Base-by-base conservation (phyloP, 2,888 invertebrate species). In the Sinopyrophorus schimmeli region DNA sequence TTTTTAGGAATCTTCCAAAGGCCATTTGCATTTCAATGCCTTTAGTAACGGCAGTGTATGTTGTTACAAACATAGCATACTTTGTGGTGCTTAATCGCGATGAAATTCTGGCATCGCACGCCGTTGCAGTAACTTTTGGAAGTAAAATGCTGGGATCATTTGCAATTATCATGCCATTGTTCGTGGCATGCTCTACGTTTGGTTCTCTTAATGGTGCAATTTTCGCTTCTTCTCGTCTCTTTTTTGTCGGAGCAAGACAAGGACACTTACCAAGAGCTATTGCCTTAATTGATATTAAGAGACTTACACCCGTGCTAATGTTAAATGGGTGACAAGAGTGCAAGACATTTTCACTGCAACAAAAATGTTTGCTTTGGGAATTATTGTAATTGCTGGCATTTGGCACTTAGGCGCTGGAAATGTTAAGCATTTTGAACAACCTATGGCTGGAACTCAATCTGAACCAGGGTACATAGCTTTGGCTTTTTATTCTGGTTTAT, bases 161-260 rank as follows among this genome's bases (percentile, higher is more conserved):
- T 80, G 80, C 91, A 0, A 95, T 94, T 88, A 81, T 89, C 26
- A 96, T 97, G 90, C 95, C 97, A 0, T 76, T 97, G 34, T 96
- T 96, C 69, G 97, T 98, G 0, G 96, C 96, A 1, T 87, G 93
- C 52, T 94, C 96, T 16, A 96, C 96, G 0, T 92, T 97, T 67
- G 97, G 97, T 1, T 93, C 94, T 1, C 76, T 97, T 1, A 97
- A 97, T 66, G 96, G 96, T 10, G 92, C 92, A 1, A 95, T 97
- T 55, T 95, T 96, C 68, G 92, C 96, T 0, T 92, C 95, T 0
- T 90, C 95, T 0, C 81, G 92, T n/a, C 73, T 93, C 5, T 92
- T 92, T 71, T 93, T 93, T 70, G 92, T 92, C 3, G 93, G 92
- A 4, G 92, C 92, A 0, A 79, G 92, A 48, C 87, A 91, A 66